A percentile compares a stretch with the other conserved stretches of the same genome.
phyloP scores from a whole-genome alignment of 2,113 vertebrate species.

The Cottus gobio region DNA sequence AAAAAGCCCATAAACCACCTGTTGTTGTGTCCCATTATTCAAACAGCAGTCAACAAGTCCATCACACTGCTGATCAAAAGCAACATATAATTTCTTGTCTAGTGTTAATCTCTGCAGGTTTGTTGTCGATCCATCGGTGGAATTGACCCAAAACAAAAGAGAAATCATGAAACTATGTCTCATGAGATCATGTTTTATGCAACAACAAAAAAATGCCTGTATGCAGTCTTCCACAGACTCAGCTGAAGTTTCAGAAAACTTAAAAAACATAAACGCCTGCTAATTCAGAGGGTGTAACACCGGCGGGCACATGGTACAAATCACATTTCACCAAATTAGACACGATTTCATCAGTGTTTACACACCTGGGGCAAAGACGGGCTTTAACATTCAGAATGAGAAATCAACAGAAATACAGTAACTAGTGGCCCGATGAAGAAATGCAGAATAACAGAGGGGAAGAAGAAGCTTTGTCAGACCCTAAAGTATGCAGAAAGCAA shows the following conservation, averaged over 20 bases:
- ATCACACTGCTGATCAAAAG: neutral
- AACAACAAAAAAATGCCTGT: neutral
- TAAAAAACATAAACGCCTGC: conserved; percentile 20
- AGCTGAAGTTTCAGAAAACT: conserved; percentile 32
- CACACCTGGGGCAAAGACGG: conserved; percentile 47
- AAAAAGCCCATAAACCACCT: neutral
- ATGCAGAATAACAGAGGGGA: conserved; percentile 24
- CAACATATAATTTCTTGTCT: neutral
- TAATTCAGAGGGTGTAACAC: conserved; percentile 38
- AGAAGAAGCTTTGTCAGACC: conserved; percentile 15
- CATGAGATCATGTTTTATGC: neutral
- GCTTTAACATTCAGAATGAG: conserved; percentile 46
- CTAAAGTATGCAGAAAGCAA: neutral
- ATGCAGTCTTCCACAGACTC: neutral
- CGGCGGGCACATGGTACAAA: conserved; percentile 30
- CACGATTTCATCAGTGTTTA: conserved; percentile 71
- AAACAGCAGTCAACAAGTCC: conserved; percentile 7
- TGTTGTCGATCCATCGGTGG: conserved; percentile 10
- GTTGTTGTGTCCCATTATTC: conserved; percentile 13
- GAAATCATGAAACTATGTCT: neutral
- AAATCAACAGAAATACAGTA: conserved; percentile 38
- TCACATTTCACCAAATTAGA: conserved; percentile 62
- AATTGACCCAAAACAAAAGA: conserved; percentile 11
- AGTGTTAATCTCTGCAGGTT: conserved; percentile 14
- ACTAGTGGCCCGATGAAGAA: conserved; percentile 10